Conservation (phyloP, 2,888 invertebrate genomes). For the Diaphora mendica region DNA sequence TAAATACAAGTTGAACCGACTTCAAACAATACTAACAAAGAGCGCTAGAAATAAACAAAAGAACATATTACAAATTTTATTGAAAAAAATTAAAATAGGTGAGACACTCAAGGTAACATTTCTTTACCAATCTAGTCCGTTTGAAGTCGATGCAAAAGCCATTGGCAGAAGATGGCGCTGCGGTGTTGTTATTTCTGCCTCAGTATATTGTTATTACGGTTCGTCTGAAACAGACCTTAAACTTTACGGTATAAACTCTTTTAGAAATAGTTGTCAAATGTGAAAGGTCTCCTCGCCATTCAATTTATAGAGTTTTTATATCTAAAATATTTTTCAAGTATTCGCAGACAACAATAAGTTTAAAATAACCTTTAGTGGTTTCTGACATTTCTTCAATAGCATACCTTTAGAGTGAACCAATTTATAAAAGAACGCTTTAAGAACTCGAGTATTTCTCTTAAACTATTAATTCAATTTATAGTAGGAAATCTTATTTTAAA, state of each 20-base stretch:
- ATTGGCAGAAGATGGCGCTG: too few relatives aligned
- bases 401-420: neutral
- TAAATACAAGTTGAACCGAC: too few relatives aligned
- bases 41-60: too few relatives aligned
- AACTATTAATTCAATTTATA: neutral
- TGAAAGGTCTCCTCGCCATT: constrained; percentile 40
- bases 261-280: constrained; percentile 30
- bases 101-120: too few relatives aligned
- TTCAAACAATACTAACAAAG: too few relatives aligned
- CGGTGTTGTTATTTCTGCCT: too few relatives aligned
- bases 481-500: neutral
- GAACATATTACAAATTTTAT: too few relatives aligned
- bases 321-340: constrained; percentile 18
- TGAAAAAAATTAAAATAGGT: too few relatives aligned
- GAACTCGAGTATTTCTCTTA: neutral
- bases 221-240: constrained; percentile 19
- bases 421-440: neutral
- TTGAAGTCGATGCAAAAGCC: too few relatives aligned
- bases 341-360: neutral
- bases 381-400: neutral
- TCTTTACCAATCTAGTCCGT: too few relatives aligned
- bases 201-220: too few relatives aligned
- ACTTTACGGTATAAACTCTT: constrained; percentile 26
- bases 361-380: neutral
- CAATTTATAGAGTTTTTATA: constrained; percentile 42